phyloP scores from a whole-genome alignment of 1,140 invertebrate species.

The Apis cerana region DNA sequence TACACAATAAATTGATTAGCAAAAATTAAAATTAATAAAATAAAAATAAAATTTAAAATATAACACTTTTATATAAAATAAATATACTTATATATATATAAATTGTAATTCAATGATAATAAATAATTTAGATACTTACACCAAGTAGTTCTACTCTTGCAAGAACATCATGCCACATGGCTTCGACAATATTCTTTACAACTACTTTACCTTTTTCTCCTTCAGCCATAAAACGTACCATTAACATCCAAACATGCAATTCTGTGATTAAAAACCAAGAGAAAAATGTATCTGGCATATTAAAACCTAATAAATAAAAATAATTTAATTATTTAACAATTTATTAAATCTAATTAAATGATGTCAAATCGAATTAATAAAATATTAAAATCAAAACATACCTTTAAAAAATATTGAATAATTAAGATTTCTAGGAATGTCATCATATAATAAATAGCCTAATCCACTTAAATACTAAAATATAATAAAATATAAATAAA shows the following conservation, averaged over 20 bases:
- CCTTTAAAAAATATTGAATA: conserved; percentile 57
- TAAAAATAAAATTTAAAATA: not conserved
- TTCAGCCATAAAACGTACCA: conserved; percentile 89
- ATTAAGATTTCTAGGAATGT: conserved; percentile 32
- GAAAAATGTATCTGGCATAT: conserved; percentile 89
- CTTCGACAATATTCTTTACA: conserved; percentile 88
- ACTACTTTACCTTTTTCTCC: conserved; percentile 85
- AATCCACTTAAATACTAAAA: conserved; percentile 24
- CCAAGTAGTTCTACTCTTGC: conserved; percentile 87
- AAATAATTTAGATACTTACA: conserved; percentile 78
- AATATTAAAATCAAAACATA: conserved; percentile 19
- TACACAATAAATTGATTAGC: conserved; percentile 2
- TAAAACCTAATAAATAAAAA: conserved; percentile 82
- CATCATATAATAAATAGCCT: conserved; percentile 25
- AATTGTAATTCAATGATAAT: not conserved
- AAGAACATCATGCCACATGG: conserved; percentile 91
- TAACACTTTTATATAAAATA: not conserved
- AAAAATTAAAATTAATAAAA: conserved; percentile 11
- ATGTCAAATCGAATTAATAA: not conserved
- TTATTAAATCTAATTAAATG: not conserved
- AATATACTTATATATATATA: not conserved
- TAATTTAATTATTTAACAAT: not conserved
- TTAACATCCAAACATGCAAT: conserved; percentile 92
- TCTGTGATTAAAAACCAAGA: conserved; percentile 93
- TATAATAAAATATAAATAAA: conserved; percentile 20